Evolutionary conservation across 2,113 vertebrate genomes (phyloP).

Genomic region (Phycodurus eques): DNA sequence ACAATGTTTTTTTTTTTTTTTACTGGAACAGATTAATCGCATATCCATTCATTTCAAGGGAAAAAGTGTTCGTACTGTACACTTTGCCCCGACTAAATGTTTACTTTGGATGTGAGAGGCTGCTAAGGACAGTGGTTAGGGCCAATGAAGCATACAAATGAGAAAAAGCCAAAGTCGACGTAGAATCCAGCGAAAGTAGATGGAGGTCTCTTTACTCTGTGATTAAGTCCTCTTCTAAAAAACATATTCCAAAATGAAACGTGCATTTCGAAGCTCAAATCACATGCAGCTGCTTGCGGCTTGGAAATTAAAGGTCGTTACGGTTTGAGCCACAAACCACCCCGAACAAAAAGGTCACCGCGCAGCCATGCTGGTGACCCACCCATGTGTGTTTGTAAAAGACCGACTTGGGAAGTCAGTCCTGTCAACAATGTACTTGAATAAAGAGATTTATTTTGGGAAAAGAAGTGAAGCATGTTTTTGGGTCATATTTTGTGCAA

Average conservation of each 20-base stretch:
- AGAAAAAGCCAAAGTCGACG: not conserved
- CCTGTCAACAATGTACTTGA: not conserved
- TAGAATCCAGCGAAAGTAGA: not conserved
- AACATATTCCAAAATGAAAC: not conserved
- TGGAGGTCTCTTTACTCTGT: not conserved
- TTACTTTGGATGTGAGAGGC: not conserved
- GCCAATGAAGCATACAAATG: slow-evolving; percentile 4
- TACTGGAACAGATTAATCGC: too few species aligned
- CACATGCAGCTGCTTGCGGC: not conserved
- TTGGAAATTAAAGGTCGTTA: not conserved
- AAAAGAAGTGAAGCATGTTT: not conserved
- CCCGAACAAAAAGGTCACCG: not conserved
- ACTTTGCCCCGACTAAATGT: not conserved
- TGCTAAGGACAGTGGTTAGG: not conserved
- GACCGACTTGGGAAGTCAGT: not conserved
- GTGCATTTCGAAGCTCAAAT: not conserved
- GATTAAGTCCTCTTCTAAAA: not conserved
- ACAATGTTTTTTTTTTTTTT: too few species aligned
- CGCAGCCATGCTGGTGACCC: not conserved
- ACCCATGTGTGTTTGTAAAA: not conserved
- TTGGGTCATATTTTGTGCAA: not conserved
- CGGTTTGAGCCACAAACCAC: not conserved
- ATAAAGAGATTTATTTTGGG: not conserved
- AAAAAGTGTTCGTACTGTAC: too few species aligned
- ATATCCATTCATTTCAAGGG: too few species aligned